Evolutionary conservation across 35 echinoderm and acorn worm species (phyloP).

Genomic region (Holothuria glaberrima): DNA sequence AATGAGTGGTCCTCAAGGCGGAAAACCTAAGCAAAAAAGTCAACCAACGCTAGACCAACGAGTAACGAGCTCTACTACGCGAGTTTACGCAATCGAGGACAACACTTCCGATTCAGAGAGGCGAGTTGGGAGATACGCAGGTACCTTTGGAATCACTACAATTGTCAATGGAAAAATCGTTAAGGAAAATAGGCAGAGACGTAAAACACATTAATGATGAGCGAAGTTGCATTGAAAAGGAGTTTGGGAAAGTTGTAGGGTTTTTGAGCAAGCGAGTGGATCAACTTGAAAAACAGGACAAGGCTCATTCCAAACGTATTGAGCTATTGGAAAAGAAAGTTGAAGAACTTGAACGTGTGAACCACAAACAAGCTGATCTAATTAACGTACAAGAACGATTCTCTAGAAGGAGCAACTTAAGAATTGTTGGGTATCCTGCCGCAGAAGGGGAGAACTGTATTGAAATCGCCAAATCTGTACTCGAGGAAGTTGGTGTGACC

Average conservation of each 20-base stretch:
- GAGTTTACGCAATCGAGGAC: background rate
- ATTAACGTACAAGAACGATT: background rate
- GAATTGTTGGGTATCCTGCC: no score
- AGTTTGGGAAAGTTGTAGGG: background rate
- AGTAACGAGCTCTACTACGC: background rate
- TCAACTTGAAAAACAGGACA: background rate
- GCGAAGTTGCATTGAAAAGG: background rate
- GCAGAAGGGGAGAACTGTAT: no score
- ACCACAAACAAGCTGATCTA: no score
- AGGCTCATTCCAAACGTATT: background rate
- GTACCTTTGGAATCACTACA: background rate
- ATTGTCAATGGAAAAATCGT: background rate
- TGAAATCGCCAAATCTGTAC: no score
- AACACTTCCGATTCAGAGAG: background rate
- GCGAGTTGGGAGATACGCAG: background rate
- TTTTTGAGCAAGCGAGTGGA: background rate
- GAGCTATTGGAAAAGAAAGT: background rate
- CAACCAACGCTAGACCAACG: background rate
- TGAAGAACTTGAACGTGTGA: constrained; percentile 9
- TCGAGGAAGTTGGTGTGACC: constrained; percentile 3
- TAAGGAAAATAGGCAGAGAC: background rate
- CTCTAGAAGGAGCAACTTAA: constrained; percentile 4
- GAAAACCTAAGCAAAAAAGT: background rate
- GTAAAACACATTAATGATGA: background rate
- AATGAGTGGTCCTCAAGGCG: no score